phyloP scores from a whole-genome alignment of 2,113 vertebrate species.

The Gallinago jamesoni region DNA sequence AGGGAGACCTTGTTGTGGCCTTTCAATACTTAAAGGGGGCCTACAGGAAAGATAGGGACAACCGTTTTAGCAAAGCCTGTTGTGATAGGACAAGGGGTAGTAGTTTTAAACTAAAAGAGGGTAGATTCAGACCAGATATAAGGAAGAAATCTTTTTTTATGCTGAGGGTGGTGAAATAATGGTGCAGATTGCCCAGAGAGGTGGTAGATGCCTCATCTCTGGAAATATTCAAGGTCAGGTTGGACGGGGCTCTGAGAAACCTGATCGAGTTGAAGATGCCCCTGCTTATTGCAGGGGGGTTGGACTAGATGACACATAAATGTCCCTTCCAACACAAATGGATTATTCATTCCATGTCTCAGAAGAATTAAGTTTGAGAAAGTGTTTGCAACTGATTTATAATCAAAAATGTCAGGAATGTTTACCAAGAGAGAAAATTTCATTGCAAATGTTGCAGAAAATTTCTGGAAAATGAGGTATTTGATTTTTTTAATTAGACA shows the following conservation, averaged over 20 bases:
- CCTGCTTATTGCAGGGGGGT: background rate
- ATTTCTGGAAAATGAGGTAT: background rate
- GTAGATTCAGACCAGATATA: background rate
- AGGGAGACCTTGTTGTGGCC: background rate
- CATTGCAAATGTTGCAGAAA: background rate
- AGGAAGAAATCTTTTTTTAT: background rate
- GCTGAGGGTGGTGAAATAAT: background rate
- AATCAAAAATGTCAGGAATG: background rate
- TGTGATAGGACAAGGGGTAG: background rate
- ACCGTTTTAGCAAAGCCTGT: background rate
- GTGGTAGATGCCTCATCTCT: background rate
- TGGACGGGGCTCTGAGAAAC: background rate
- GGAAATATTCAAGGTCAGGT: background rate
- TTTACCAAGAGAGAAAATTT: background rate
- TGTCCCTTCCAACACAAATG: background rate
- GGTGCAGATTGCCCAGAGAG: background rate
- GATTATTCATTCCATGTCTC: background rate
- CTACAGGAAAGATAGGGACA: background rate
- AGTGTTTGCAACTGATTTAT: background rate
- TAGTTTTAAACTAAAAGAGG: background rate
- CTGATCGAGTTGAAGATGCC: background rate
- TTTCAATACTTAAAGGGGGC: background rate
- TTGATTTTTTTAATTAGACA: background rate
- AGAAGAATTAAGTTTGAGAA: background rate
- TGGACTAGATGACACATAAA: background rate